Evolutionary conservation across 2,888 invertebrate species (phyloP).

Genomic region (Unio pictorum): DNA sequence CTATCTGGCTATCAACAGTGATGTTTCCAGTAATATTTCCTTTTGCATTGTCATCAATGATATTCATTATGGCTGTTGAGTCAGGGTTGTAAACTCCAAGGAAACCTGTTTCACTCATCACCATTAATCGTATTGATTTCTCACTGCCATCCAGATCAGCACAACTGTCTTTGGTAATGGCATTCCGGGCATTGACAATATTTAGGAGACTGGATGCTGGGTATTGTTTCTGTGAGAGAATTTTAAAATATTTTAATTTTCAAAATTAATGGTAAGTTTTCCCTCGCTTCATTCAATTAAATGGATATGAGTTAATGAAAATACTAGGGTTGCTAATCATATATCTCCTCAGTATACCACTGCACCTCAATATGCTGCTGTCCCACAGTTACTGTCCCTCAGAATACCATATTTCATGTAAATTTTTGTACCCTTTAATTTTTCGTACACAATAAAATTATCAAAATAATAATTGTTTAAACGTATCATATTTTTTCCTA

Average conservation of each 20-base stretch:
- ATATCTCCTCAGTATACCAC: no score
- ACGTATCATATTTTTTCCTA: no score
- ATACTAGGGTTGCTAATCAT: no score
- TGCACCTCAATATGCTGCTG: no score
- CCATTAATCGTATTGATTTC: constrained; percentile 40
- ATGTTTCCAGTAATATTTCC: constrained; percentile 52
- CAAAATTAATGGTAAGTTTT: no score
- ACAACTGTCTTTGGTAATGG: constrained; percentile 56
- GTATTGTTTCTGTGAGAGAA: constrained; percentile 49
- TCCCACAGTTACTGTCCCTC: no score
- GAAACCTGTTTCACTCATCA: constrained; percentile 51
- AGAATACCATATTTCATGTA: no score
- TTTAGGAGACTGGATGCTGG: constrained; percentile 46
- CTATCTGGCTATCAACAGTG: constrained; percentile 38
- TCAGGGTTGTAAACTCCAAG: constrained; percentile 64
- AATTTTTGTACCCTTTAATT: no score
- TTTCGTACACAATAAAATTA: no score
- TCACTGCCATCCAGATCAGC: constrained; percentile 31
- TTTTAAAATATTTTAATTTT: neutral
- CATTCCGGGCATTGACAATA: constrained; percentile 55
- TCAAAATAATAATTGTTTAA: no score
- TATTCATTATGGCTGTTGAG: constrained; percentile 27
- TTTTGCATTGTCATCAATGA: constrained; percentile 55
- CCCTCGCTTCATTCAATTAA: no score
- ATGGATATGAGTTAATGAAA: no score